phyloP scores from a whole-genome alignment of 2,113 vertebrate species.

The Podarcis muralis region DNA sequence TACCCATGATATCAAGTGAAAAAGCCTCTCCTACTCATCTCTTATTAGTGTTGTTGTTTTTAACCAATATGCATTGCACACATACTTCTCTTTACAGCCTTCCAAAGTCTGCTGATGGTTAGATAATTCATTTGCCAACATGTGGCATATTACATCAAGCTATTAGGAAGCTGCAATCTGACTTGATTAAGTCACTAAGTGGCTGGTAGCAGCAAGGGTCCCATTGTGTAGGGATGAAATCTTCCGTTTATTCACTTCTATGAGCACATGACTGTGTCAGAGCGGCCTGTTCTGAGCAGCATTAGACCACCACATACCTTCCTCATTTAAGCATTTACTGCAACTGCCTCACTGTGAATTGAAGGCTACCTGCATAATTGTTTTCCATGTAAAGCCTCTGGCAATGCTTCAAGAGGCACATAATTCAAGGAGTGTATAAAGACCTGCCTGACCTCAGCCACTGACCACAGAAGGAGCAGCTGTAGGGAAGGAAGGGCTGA shows the following conservation, averaged over 20 bases:
- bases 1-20: neutral
- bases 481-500: neutral
- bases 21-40: neutral
- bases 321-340: neutral
- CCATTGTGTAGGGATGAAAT: rapidly evolving
- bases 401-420: neutral
- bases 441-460: neutral
- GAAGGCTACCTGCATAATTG: neutral
- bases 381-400: neutral
- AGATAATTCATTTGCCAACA: neutral
- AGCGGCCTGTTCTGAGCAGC: neutral
- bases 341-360: neutral
- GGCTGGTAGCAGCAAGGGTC: neutral
- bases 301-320: neutral
- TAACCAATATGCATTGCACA: neutral
- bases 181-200: slow-evolving; percentile 21
- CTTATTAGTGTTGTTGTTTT: neutral
- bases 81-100: neutral
- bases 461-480: neutral
- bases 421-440: neutral
- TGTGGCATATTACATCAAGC: neutral
- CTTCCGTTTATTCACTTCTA: slow-evolving; percentile 1
- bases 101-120: neutral
- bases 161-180: slow-evolving; percentile 11
- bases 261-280: neutral